Base-by-base conservation (phyloP, 2,888 invertebrate species). In the Campoletis raptor region DNA sequence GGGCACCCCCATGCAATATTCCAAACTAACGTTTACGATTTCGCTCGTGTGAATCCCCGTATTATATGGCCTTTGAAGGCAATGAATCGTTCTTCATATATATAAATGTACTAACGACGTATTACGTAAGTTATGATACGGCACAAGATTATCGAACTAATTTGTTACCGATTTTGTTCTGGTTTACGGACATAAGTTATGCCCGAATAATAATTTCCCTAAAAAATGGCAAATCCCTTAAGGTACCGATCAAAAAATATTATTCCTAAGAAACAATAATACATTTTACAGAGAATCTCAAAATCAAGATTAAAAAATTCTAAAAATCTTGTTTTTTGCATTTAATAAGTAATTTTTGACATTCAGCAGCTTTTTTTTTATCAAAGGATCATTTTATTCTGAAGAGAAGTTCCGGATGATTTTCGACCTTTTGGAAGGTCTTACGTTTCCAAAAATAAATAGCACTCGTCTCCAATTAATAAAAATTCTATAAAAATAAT, bases 1-100 rank as follows among this genome's bases (percentile, higher is more conserved):
- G 93, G 93, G 93, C 90, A 90, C 93, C 93, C 90, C 88, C 90
- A 93, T 93, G 89, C 90, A 91, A 90, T 89, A 90, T 91, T 89
- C 90, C 90, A 87, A 92, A 92, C 91, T 92, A 91, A 92, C 88
- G 90, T 90, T 86, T 89, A 79, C 74, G 85, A 69, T 79, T 85
- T 66, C 73, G 45, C 69, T 15, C 76, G 70, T 79, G 57, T 74
- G 42, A 81, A 57, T 69, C 40, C 36, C 45, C 78, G 12, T 69
- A 67, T 69, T 76, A 30, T 78, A 78, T 24, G 15, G 45, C 80
- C 66, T 36, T 45, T 9, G 70, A 72, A 79, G 48, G 18, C 66
- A 66, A 42, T 24, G 48, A 78, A 85, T 86, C 54, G 74, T 37
- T 40, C 64, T 24, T 40, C 57, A 30, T 18, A 48, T 61, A 61